Percentiles rank a stretch among this genome's conserved stretches.
phyloP scores from a whole-genome alignment of 2,113 vertebrate species.

The Heloderma charlesbogerti region DNA sequence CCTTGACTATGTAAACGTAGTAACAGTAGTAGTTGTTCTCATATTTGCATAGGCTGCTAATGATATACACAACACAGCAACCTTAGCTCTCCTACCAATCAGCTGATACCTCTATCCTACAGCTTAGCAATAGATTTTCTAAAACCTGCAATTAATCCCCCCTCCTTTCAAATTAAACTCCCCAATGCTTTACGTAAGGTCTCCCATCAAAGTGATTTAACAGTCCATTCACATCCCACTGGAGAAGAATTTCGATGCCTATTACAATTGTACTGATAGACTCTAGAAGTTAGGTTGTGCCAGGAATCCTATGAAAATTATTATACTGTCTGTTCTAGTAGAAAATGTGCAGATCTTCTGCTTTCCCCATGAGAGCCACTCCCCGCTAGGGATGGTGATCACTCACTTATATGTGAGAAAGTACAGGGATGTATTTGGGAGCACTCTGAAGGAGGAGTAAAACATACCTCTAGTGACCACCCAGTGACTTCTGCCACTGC shows the following conservation, averaged over 20 bases:
- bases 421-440: too few relatives aligned
- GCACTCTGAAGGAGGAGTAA: too few relatives aligned
- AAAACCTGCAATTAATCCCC: background rate
- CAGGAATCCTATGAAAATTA: slow-evolving; percentile 27
- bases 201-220: slow-evolving; percentile 29
- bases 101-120: slow-evolving; percentile 3
- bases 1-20: background rate
- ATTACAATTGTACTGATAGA: slow-evolving; percentile 4
- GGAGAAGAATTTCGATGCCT: slow-evolving; percentile 6
- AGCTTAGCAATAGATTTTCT: slow-evolving; percentile 27
- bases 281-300: slow-evolving; percentile 12
- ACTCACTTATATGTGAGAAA: too few relatives aligned
- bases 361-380: background rate
- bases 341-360: background rate
- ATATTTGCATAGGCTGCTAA: background rate
- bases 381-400: too few relatives aligned
- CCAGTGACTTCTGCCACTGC: too few relatives aligned
- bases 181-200: slow-evolving; percentile 5
- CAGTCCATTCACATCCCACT: slow-evolving; percentile 24
- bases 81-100: slow-evolving; percentile 16
- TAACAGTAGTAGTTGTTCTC: background rate
- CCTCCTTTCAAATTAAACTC: too few relatives aligned
- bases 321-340: background rate
- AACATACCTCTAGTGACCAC: too few relatives aligned
- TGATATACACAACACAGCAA: background rate